Evolutionary conservation across 2,113 vertebrate genomes (phyloP), one percentile per base, ranked within the genome.

Genomic region (Bubo scandiacus): DNA sequence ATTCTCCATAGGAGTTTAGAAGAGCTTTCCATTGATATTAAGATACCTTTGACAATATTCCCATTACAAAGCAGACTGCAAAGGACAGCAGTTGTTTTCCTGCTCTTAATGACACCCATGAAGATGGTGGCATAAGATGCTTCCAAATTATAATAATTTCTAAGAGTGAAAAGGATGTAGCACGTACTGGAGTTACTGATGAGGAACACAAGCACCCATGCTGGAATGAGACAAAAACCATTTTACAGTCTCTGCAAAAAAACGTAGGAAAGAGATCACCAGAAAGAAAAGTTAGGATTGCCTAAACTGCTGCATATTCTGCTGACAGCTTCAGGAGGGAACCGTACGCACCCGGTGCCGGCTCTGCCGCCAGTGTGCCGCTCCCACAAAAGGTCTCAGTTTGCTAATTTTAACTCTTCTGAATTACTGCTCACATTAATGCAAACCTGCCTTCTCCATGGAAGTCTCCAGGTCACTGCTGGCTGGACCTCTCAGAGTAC

Each of bases 111-210:
- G 55, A 90, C 63, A 91, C 73, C n/a, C 74, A 49, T 26, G 67
- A 92, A 92, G 63, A 91, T 20, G 10, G 70, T 80, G 81, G 74
- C 89, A 90, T 10, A 87, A 87, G 17, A 40, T 1, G 2, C 27
- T 89, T 94, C 59, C 81, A 87, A 94, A 87, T 13, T 1, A 1
- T 49, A 72, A 71, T 36, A 84, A 81, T 84, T 86, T 75, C 40
- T 81, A 79, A 66, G 45, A 91, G 42, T 7, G 26, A 72, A 91
- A 92, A 89, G 89, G 91, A 96, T 80, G 42, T 94, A 94, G 78
- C 95, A 92, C 71, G 0, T 89, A 91, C 92, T 94, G 96, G 66
- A 92, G 81, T 95, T 95, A 94, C 95, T 94, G 96, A 97, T 94
- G 96, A 95, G 84, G 83, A 96, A 94, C 73, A 67, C 91, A 92